phyloP scores from a whole-genome alignment of 2,113 vertebrate genomes.

The Amblyopsis rosae region DNA sequence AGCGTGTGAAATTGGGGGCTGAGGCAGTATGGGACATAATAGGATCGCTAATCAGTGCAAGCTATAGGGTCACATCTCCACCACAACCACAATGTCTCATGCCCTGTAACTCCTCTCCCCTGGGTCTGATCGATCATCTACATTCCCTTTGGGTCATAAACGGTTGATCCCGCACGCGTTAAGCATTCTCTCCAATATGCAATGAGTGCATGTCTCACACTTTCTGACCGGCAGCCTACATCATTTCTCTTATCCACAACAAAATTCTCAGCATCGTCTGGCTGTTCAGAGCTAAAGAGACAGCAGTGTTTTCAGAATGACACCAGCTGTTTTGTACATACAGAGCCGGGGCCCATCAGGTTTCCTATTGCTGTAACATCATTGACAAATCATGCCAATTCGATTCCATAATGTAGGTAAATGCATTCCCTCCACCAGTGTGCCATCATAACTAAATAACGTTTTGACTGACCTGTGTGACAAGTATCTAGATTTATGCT shows the following conservation, averaged over 20 bases:
- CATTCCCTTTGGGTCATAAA: conserved; percentile 21
- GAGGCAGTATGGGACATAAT: conserved; percentile 8
- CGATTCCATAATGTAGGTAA: background rate
- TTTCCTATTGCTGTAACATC: conserved; percentile 14
- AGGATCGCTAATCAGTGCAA: conserved; percentile 8
- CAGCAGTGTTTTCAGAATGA: background rate
- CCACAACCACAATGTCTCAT: background rate
- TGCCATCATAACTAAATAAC: conserved; percentile 2
- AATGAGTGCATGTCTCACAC: background rate
- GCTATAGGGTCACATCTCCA: background rate
- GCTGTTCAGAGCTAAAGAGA: conserved; percentile 3
- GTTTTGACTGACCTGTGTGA: conserved; percentile 34
- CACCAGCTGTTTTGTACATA: background rate
- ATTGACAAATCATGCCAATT: conserved; percentile 10
- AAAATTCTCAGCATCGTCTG: background rate
- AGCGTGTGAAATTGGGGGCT: background rate
- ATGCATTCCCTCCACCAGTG: conserved; percentile 8
- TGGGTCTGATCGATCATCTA: conserved; percentile 16
- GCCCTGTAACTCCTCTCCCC: conserved; percentile 4
- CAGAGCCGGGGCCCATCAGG: conserved; percentile 11
- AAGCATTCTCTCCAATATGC: background rate
- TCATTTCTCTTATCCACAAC: background rate
- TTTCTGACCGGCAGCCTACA: background rate
- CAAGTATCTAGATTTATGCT: conserved; percentile 34
- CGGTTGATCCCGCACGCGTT: background rate